phyloP scores from a whole-genome alignment of 2,113 vertebrate genomes.

The Petromus typicus region DNA sequence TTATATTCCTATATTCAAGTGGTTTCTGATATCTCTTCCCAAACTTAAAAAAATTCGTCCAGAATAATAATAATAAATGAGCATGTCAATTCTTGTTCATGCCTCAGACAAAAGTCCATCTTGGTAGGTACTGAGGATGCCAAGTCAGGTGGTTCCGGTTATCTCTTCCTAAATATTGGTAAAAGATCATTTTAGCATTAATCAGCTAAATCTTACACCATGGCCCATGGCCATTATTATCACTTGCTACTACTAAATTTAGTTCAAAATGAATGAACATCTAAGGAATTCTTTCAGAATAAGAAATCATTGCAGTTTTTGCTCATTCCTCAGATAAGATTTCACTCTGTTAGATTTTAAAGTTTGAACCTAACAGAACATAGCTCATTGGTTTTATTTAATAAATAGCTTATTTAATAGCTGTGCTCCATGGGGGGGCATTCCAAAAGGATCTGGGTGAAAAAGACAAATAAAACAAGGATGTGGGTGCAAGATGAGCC shows the following conservation, averaged over 20 bases:
- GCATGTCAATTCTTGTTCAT: neutral
- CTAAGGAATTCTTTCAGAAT: conserved; percentile 14
- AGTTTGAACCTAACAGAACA: neutral
- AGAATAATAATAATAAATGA: neutral
- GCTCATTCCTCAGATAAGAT: neutral
- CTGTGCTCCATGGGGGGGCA: neutral
- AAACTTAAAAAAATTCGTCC: neutral
- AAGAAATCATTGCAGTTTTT: neutral
- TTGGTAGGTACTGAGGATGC: neutral
- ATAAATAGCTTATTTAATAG: neutral
- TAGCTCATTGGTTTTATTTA: neutral
- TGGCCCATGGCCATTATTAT: neutral
- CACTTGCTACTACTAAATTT: neutral
- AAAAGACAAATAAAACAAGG: neutral
- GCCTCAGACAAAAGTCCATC: neutral
- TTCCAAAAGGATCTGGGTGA: neutral
- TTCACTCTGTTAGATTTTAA: neutral
- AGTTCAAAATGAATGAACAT: neutral
- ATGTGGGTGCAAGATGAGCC: neutral
- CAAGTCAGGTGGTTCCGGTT: neutral
- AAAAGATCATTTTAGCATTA: conserved; percentile 25
- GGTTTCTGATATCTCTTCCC: neutral
- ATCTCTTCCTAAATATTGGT: neutral
- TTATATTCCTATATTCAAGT: neutral
- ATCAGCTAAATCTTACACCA: neutral